Evolutionary conservation across 1,140 invertebrate genomes (phyloP).

Genomic region (Drosophila ambigua): DNA sequence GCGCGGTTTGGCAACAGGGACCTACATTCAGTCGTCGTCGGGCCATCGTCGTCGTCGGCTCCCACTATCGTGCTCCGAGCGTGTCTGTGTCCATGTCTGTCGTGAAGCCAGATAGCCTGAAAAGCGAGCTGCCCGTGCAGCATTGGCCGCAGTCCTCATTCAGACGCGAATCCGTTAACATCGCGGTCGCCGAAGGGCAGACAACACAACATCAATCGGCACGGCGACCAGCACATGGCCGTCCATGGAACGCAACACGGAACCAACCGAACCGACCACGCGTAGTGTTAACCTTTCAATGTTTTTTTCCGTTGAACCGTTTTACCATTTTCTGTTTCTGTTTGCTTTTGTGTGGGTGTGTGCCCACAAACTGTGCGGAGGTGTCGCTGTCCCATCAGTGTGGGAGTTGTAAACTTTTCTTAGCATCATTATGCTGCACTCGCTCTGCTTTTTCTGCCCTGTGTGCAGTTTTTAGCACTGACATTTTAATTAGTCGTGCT

Average conservation of each 20-base stretch:
- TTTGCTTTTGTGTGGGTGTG: constrained; percentile 1
- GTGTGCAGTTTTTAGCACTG: constrained; percentile 14
- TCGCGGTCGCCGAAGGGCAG: constrained; percentile 51
- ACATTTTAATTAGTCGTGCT: constrained; percentile 45
- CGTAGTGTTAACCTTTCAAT: constrained; percentile 56
- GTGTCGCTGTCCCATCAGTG: constrained; percentile 12
- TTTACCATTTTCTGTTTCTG: constrained; percentile 21
- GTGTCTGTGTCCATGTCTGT: constrained; percentile 22
- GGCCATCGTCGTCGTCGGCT: constrained; percentile 35
- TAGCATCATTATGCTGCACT: constrained; percentile 1
- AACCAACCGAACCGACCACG: constrained; percentile 69
- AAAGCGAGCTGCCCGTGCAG: constrained; percentile 62
- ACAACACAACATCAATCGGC: constrained; percentile 29
- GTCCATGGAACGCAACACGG: constrained; percentile 32
- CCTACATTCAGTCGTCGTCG: constrained; percentile 69
- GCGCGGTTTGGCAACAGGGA: constrained; percentile 76
- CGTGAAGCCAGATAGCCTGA: constrained; percentile 55
- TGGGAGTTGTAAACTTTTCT: constrained; percentile 31
- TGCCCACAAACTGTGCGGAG: too few relatives aligned
- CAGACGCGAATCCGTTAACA: constrained; percentile 73
- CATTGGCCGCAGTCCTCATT: constrained; percentile 69
- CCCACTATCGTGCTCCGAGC: constrained; percentile 34
- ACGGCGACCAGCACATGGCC: constrained; percentile 36
- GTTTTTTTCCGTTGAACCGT: constrained; percentile 6
- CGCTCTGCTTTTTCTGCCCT: constrained; percentile 3